Evolutionary conservation across 2,888 invertebrate species (phyloP).

Genomic region (Oscheius sp.): DNA sequence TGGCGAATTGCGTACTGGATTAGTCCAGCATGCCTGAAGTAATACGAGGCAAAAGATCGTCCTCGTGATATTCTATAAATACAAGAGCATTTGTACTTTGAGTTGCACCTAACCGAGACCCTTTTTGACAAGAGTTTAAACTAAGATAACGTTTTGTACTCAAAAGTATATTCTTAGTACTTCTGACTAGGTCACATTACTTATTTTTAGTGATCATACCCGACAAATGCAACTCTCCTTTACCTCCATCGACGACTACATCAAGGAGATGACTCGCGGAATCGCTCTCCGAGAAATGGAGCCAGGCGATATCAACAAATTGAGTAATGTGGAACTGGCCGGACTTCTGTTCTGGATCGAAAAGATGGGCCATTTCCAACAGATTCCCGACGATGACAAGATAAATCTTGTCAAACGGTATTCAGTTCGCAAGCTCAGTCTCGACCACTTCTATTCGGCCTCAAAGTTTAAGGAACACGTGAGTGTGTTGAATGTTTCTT

Average conservation of each 20-base stretch:
- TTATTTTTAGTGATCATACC: constrained; percentile 59
- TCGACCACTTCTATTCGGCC: constrained; percentile 70
- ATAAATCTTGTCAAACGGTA: constrained; percentile 58
- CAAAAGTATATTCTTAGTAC: too few relatives aligned
- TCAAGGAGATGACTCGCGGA: constrained; percentile 47
- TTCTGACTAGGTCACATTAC: too few relatives aligned
- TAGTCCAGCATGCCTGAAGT: too few relatives aligned
- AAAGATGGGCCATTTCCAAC: constrained; percentile 60
- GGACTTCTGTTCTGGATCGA: constrained; percentile 71
- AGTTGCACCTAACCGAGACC: too few relatives aligned
- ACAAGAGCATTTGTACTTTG: too few relatives aligned
- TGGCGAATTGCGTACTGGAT: too few relatives aligned
- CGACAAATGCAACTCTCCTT: constrained; percentile 65
- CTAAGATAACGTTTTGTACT: too few relatives aligned
- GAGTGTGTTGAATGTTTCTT: not conserved
- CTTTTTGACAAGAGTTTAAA: too few relatives aligned
- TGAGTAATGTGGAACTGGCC: constrained; percentile 64
- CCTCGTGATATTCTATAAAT: too few relatives aligned
- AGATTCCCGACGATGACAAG: constrained; percentile 57
- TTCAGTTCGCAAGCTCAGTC: constrained; percentile 66
- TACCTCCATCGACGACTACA: constrained; percentile 58
- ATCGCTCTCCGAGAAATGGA: constrained; percentile 57
- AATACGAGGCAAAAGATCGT: too few relatives aligned
- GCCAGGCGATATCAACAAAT: constrained; percentile 63
- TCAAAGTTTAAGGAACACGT: constrained; percentile 61